A percentile compares a stretch with the other conserved stretches of the same genome.
Conservation (phyloP, 92 coral and sea anemone species). For the Anthopleura xanthogrammica region DNA sequence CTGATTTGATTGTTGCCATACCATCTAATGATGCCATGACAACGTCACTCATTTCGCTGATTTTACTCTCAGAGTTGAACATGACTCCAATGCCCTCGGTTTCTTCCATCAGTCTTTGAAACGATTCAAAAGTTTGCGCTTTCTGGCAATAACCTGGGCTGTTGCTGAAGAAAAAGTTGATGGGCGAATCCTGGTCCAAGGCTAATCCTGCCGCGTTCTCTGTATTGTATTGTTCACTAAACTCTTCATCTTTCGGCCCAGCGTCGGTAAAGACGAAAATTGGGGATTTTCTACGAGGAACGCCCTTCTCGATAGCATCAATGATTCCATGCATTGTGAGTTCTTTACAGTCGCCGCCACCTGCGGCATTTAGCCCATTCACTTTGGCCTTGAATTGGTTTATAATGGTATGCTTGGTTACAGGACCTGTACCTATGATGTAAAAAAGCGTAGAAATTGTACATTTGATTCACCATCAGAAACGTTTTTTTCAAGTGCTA, state of each 20-base stretch:
- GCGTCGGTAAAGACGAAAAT: slow-evolving; percentile 79
- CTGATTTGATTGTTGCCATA: slow-evolving; percentile 53
- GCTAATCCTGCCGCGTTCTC: slow-evolving; percentile 66
- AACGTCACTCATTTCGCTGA: slow-evolving; percentile 52
- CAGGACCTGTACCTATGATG: slow-evolving; percentile 28
- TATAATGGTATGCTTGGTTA: neutral
- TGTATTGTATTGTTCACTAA: slow-evolving; percentile 43
- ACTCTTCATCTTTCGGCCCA: slow-evolving; percentile 54
- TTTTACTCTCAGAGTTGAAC: slow-evolving; percentile 35
- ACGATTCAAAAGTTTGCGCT: slow-evolving; percentile 35
- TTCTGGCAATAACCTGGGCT: slow-evolving; percentile 37
- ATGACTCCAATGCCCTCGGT: slow-evolving; percentile 55
- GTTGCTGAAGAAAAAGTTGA: slow-evolving; percentile 63
- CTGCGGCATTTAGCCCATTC: slow-evolving; percentile 35
- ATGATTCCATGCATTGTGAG: slow-evolving; percentile 63
- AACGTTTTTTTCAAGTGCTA: too few species aligned
- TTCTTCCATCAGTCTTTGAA: slow-evolving; percentile 45
- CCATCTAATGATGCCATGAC: slow-evolving; percentile 57
- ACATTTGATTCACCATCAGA: too few species aligned
- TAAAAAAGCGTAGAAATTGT: neutral
- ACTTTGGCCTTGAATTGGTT: slow-evolving; percentile 25
- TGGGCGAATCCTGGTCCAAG: slow-evolving; percentile 45
- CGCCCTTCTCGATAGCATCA: slow-evolving; percentile 52
- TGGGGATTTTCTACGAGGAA: slow-evolving; percentile 50
- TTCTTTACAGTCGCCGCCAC: slow-evolving; percentile 64